phyloP scores from a whole-genome alignment of 2,888 invertebrate genomes.

The Amaurobius ferox region DNA sequence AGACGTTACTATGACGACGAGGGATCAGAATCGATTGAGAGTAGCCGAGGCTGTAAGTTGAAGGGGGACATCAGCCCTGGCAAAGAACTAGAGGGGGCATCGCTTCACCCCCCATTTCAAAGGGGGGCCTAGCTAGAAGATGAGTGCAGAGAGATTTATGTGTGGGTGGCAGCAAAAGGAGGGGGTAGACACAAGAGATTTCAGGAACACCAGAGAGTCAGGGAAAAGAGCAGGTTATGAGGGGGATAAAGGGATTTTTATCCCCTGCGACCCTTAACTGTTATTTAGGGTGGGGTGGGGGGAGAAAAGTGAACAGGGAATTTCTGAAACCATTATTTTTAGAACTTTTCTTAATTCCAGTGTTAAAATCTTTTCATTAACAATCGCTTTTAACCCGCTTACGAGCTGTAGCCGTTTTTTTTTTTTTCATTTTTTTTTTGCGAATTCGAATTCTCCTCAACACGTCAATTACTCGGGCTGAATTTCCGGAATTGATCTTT shows the following conservation, averaged over 20 bases:
- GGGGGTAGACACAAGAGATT: constrained; percentile 44
- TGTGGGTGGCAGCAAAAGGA: constrained; percentile 44
- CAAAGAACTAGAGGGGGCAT: constrained; percentile 31
- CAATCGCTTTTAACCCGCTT: constrained; percentile 44
- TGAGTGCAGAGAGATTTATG: constrained; percentile 66
- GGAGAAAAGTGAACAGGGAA: neutral
- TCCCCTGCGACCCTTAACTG: constrained; percentile 53
- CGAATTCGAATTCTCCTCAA: constrained; percentile 35
- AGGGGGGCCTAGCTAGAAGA: constrained; percentile 49
- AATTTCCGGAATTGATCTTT: constrained; percentile 62
- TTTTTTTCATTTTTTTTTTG: neutral
- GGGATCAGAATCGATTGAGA: constrained; percentile 72
- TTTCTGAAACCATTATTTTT: constrained; percentile 59
- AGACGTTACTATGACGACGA: constrained; percentile 54
- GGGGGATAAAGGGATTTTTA: constrained; percentile 61
- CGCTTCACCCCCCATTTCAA: neutral
- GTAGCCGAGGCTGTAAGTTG: constrained; percentile 66
- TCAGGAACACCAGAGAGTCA: constrained; percentile 51
- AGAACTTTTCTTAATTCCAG: constrained; percentile 63
- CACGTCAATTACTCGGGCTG: constrained; percentile 58
- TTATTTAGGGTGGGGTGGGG: constrained; percentile 32
- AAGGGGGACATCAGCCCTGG: constrained; percentile 23
- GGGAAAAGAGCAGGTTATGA: constrained; percentile 66
- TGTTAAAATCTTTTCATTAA: constrained; percentile 68
- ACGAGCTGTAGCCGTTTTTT: constrained; percentile 15